Evolutionary conservation across 2,113 vertebrate genomes (phyloP), one percentile per base, ranked within the genome.

Genomic region (Parotia lawesii): DNA sequence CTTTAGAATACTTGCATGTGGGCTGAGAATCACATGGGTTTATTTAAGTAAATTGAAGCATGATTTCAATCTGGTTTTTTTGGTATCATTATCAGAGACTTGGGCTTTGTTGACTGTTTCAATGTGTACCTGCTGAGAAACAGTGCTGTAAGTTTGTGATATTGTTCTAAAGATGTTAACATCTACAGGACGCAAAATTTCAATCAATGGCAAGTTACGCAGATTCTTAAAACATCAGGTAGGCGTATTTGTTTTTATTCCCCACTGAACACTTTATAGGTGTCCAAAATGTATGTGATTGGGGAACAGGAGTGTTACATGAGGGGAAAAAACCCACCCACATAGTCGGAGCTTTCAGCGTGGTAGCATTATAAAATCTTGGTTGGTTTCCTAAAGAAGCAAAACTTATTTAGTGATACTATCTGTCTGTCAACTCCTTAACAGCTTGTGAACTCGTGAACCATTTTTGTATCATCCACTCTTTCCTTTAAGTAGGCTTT

Each of bases 241-340:
- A 56, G 37, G 15, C 38, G 16, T 38, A 58, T 44, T 77, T 42
- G 13, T 2, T 84, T 70, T 84, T 74, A 50, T 73, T 57, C 38
- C 12, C 47, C 33, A 8, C 18, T 57, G n/a, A 73, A 29, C 22
- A 25, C 5, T 74, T 78, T 10, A 14, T 20, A 69, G 10, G 16
- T 73, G n/a, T 70, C n/a, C 15, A 5, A 94, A 86, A 73, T 10
- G 0, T 40, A 4, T n/a, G 10, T 73, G 27, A 7, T 0, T 40
- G 18, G 10, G 17, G 33, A 88, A 80, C 10, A 24, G 10, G 31
- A 54, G 2, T 16, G 7, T 80, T 72, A 7, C 4, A 12, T 25
- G 47, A 7, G 19, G 5, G 19, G 3, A 1, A 11, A 31, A 44
- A 11, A 0, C 1, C 10, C 18, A 40, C 20, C 16, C n/a, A 29